Conservation (phyloP, 2,888 invertebrate genomes). For the Pardosa pseudoannulata region DNA sequence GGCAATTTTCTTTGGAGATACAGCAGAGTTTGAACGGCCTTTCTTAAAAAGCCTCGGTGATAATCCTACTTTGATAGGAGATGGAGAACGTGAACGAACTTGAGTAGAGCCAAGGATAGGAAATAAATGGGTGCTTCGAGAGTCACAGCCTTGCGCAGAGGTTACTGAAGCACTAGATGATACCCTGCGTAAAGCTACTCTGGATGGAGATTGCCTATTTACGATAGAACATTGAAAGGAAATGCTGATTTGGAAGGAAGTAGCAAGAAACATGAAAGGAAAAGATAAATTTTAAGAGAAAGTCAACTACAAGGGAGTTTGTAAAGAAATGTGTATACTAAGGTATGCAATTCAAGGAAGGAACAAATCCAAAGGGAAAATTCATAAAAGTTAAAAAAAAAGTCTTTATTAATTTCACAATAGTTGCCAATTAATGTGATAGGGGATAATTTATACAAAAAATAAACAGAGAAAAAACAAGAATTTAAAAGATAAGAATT, state of each 20-base stretch:
- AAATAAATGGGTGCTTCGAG: slow-evolving; percentile 46
- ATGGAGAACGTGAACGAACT: slow-evolving; percentile 67
- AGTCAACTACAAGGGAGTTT: slow-evolving; percentile 49
- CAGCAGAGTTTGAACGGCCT: slow-evolving; percentile 31
- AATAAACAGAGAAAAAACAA: too few species aligned
- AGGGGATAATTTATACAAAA: too few species aligned
- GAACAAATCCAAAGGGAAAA: background rate
- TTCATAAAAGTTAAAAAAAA: too few species aligned
- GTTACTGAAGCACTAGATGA: slow-evolving; percentile 63
- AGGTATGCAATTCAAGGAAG: background rate
- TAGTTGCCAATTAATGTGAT: slow-evolving; percentile 7
- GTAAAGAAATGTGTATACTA: slow-evolving; percentile 47
- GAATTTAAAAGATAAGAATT: too few species aligned
- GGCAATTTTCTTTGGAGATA: slow-evolving; percentile 57
- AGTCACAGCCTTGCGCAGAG: slow-evolving; percentile 43
- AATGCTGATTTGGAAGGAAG: slow-evolving; percentile 41
- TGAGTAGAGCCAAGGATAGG: slow-evolving; percentile 46
- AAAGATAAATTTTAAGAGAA: slow-evolving; percentile 24
- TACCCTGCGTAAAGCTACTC: slow-evolving; percentile 55
- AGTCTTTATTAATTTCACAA: background rate
- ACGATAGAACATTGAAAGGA: slow-evolving; percentile 19
- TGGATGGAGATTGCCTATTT: slow-evolving; percentile 61
- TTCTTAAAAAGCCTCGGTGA: slow-evolving; percentile 33
- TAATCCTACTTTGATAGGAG: slow-evolving; percentile 57
- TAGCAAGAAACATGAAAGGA: slow-evolving; percentile 31